Evolutionary conservation across 2,888 invertebrate species (phyloP), one percentile per base, ranked within the genome.

Genomic region (Protodeltote pygarga): DNA sequence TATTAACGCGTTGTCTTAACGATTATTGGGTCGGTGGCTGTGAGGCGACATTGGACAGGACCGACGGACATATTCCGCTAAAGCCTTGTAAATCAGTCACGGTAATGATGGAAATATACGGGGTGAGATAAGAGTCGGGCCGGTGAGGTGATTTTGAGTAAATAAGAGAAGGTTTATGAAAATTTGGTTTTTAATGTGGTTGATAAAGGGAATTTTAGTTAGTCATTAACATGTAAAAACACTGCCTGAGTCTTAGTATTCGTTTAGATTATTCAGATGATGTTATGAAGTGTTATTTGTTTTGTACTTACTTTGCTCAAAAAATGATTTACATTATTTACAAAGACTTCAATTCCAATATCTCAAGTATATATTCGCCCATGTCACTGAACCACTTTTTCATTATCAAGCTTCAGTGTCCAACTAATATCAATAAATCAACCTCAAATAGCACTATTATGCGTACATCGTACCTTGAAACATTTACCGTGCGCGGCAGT

Each of bases 1-100:
- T 80, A 84, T 83, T 81, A 83, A 84, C 78, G 77, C 76, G 76
- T 85, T 84, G 83, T 83, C 84, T 87, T 87, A 87, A 88, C 86
- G 87, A 86, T 85, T 86, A 87, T 87, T 83, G 83, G 72, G 76
- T 67, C 81, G 74, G 81, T 81, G 82, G 81, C 81, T 75, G 67
- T 73, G 65, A 65, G 74, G 71, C 70, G 71, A 73, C 75, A 65
- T 67, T 73, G 78, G 73, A 77, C 72, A 71, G 71, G 63, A 46
- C 49, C 67, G 63, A 61, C 65, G 67, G 73, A 77, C 77, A 71
- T 75, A 77, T 77, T 76, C 77, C 75, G 80, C 79, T 77, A 77
- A 77, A 82, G 83, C 77, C 77, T 72, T 80, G 75, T 86, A 86
- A 86, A 86, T 86, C 85, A 85, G 83, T 77, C 81, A 74, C 52